These are phyloP conservation scores for Phallusia fumigata DNA, from an alignment of 23 tunicate genomes.

Conservation along the genomic window DNA sequence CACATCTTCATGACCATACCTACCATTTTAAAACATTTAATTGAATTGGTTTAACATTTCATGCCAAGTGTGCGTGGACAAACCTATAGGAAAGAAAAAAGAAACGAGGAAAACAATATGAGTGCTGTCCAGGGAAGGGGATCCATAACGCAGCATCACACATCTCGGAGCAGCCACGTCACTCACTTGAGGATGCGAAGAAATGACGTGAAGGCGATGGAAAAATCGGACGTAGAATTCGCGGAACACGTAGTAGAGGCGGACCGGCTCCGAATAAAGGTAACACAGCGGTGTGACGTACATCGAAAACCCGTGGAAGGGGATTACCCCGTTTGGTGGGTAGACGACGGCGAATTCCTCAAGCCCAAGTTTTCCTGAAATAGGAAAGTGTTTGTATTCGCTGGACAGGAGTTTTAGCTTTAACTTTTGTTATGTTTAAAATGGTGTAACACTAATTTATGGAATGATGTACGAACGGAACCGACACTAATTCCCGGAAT, in stretches of 20 bases:
- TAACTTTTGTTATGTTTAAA: no score
- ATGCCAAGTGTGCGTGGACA: no score
- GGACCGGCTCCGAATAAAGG: slow-evolving; percentile 67
- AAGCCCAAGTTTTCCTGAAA: slow-evolving; percentile 72
- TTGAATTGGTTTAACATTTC: no score
- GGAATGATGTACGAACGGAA: no score
- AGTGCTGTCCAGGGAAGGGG: no score
- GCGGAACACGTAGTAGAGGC: slow-evolving; percentile 75
- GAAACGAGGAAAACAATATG: no score
- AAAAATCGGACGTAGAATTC: slow-evolving; percentile 77
- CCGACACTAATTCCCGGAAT: no score
- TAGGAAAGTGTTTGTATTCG: not conserved
- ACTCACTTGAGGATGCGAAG: slow-evolving; percentile 87
- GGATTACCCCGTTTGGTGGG: slow-evolving; percentile 96
- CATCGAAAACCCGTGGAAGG: slow-evolving; percentile 97
- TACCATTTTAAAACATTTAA: no score
- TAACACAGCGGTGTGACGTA: slow-evolving; percentile 90
- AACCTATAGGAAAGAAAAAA: no score
- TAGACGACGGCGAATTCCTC: slow-evolving; percentile 79
- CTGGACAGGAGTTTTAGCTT: no score
- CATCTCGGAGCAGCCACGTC: not conserved
- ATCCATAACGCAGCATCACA: not conserved
- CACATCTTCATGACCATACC: no score
- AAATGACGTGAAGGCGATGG: slow-evolving; percentile 80
- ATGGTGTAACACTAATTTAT: no score